Evolutionary conservation across 1,140 invertebrate genomes (phyloP).

Genomic region (Pachyrhynchus sulphureomaculatus): DNA sequence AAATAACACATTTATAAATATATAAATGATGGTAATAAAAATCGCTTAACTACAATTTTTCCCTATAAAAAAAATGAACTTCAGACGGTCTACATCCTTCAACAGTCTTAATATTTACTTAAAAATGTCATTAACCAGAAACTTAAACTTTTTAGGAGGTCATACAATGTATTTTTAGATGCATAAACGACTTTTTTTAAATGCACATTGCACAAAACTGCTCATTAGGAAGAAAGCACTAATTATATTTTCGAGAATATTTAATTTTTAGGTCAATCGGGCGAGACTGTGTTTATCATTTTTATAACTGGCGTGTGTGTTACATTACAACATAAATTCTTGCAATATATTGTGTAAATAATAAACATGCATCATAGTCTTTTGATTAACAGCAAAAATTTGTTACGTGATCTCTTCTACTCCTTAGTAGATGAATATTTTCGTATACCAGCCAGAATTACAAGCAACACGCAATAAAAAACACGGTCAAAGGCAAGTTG

Average conservation of each 20-base stretch:
- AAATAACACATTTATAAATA: not conserved
- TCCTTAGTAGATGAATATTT: too few species aligned
- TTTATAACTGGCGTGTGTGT: not conserved
- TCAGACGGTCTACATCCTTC: constrained; percentile 17
- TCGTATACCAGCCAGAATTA: too few species aligned
- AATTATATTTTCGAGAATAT: constrained; percentile 19
- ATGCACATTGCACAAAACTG: constrained; percentile 13
- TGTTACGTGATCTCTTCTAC: too few species aligned
- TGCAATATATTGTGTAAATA: too few species aligned
- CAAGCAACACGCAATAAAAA: too few species aligned
- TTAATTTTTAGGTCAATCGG: constrained; percentile 24
- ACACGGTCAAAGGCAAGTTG: too few species aligned
- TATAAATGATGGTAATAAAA: not conserved
- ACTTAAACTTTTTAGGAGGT: constrained; percentile 28
- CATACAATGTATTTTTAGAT: constrained; percentile 17
- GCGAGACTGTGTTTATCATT: constrained; percentile 21
- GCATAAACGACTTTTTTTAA: constrained; percentile 1
- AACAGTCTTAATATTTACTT: constrained; percentile 13
- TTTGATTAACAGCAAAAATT: too few species aligned
- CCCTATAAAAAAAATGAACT: not conserved
- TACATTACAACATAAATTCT: not conserved
- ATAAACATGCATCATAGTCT: too few species aligned
- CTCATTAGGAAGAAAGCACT: constrained; percentile 26
- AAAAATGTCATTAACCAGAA: constrained; percentile 24
- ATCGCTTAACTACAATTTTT: not conserved